These are phyloP conservation scores for Chionis minor DNA, from an alignment of 2,113 vertebrate genomes.

Conservation along the genomic window DNA sequence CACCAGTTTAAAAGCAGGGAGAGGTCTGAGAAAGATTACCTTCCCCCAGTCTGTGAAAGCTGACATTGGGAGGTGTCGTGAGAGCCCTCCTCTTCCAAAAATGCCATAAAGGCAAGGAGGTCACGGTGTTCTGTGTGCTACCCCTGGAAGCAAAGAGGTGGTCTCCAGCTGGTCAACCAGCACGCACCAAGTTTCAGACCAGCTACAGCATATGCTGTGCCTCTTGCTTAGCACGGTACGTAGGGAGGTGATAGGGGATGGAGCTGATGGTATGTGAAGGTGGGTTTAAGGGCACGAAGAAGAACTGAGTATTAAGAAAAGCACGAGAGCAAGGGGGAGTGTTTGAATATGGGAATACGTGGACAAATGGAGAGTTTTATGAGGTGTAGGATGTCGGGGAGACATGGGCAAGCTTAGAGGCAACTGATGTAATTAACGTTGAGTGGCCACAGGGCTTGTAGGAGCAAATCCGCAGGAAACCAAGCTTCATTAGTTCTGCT, in stretches of 20 bases:
- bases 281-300: background rate
- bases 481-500: slow-evolving; percentile 2
- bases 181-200: background rate
- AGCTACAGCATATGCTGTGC: background rate
- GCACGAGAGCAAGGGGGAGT: background rate
- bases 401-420: background rate
- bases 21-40: background rate
- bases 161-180: background rate
- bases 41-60: background rate
- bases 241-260: background rate
- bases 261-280: background rate
- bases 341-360: background rate
- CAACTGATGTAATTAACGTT: background rate
- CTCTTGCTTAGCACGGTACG: background rate
- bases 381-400: background rate
- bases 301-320: background rate
- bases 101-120: background rate
- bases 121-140: background rate
- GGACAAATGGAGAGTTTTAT: background rate
- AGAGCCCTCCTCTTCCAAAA: background rate
- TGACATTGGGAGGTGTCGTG: background rate
- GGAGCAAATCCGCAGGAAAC: background rate
- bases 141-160: background rate
- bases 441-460: background rate
- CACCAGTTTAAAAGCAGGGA: background rate